Conservation (phyloP, 37 sponge, comb jelly and placozoan species). For the Hormiphora californensis region DNA sequence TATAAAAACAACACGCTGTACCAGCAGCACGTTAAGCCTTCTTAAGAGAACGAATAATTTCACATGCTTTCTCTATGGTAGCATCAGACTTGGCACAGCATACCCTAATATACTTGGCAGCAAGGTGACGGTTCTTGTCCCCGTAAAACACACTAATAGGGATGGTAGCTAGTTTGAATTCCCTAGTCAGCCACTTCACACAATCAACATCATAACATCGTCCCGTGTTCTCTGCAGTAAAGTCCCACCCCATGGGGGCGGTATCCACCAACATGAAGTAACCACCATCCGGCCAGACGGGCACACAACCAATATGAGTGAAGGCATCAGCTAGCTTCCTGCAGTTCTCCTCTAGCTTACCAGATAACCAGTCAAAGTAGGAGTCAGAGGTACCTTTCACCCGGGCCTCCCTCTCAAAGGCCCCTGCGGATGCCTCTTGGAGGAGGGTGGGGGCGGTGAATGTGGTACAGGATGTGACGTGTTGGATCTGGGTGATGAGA, state of each 20-base stretch:
- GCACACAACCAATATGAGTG: conserved; percentile 71
- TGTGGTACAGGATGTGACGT: conserved; percentile 56
- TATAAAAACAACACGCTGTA: no score
- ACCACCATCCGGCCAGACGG: conserved; percentile 85
- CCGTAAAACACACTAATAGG: conserved; percentile 83
- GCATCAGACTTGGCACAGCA: conserved; percentile 67
- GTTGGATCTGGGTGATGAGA: conserved; percentile 67
- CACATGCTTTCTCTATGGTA: conserved; percentile 12
- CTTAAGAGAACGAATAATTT: background rate
- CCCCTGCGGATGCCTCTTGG: conserved; percentile 80
- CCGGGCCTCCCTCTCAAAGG: conserved; percentile 64
- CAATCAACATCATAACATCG: conserved; percentile 75
- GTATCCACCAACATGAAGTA: conserved; percentile 93
- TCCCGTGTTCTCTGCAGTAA: conserved; percentile 10
- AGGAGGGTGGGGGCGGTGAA: conserved; percentile 75
- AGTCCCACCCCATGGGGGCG: conserved; percentile 59
- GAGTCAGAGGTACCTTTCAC: conserved; percentile 61
- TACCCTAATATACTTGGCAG: conserved; percentile 69
- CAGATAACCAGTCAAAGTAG: conserved; percentile 69
- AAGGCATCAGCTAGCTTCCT: conserved; percentile 69
- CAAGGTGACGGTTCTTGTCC: conserved; percentile 65
- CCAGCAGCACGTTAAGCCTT: background rate
- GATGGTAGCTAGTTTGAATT: conserved; percentile 66
- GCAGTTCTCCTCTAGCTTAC: conserved; percentile 64
- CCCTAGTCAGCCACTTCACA: conserved; percentile 78